Percentiles rank a stretch among this genome's conserved stretches.
phyloP scores from a whole-genome alignment of 2,888 invertebrate genomes.

The Lycaena phlaeas region DNA sequence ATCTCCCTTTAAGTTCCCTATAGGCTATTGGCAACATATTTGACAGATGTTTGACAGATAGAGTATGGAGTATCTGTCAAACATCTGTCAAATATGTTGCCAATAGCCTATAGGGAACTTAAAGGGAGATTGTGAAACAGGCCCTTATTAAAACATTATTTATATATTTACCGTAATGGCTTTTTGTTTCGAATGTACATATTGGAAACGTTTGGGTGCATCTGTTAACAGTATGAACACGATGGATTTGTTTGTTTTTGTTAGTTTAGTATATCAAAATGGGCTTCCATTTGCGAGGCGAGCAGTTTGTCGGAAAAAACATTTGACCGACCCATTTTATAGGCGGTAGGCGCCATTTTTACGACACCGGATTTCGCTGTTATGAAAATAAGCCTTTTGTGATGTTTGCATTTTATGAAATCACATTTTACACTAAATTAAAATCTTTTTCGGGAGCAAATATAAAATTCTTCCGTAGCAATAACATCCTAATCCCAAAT shows the following conservation, averaged over 20 bases:
- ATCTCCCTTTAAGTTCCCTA: too few relatives aligned
- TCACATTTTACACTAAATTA: not conserved
- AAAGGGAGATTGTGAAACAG: too few relatives aligned
- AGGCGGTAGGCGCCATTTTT: conserved; percentile 22
- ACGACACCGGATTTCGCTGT: conserved; percentile 12
- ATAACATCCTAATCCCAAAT: too few relatives aligned
- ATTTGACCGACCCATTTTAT: conserved; percentile 20
- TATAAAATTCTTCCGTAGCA: too few relatives aligned
- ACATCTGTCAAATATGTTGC: too few relatives aligned
- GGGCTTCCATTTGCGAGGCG: conserved; percentile 20
- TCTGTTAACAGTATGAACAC: conserved; percentile 30
- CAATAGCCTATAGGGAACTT: too few relatives aligned
- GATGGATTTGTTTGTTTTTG: conserved; percentile 37
- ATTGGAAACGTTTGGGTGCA: conserved; percentile 32
- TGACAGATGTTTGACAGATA: too few relatives aligned
- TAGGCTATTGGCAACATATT: too few relatives aligned
- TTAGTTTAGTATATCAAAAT: conserved; percentile 24
- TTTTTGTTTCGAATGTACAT: conserved; percentile 20
- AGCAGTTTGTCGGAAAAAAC: conserved; percentile 22
- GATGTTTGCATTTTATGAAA: conserved; percentile 7
- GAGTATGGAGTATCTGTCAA: too few relatives aligned
- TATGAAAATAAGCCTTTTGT: conserved; percentile 12
- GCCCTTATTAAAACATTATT: too few relatives aligned
- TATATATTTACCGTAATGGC: too few relatives aligned
- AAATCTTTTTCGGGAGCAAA: too few relatives aligned